Percentiles rank a stretch among this genome's conserved stretches.
phyloP scores from a whole-genome alignment of 2,888 invertebrate species.

The Andrena chrysosceles region DNA sequence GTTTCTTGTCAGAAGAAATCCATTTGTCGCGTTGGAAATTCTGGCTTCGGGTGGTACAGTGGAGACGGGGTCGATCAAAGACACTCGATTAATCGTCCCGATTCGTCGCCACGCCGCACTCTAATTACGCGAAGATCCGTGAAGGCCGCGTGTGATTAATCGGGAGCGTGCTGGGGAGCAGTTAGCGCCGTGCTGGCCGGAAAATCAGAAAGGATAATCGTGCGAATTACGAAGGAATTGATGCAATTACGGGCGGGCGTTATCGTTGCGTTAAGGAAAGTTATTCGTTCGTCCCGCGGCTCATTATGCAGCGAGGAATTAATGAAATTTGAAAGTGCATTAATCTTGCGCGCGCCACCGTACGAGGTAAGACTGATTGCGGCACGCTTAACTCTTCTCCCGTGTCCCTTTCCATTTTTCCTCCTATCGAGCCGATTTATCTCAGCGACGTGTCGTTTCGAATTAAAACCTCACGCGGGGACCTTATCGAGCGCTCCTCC shows the following conservation, averaged over 20 bases:
- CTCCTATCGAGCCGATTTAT: constrained; percentile 48
- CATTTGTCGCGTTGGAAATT: not conserved
- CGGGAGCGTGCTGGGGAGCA: constrained; percentile 55
- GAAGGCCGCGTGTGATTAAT: constrained; percentile 66
- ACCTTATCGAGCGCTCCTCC: constrained; percentile 13
- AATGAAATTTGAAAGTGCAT: constrained; percentile 67
- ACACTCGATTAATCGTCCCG: constrained; percentile 53
- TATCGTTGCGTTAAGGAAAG: constrained; percentile 66
- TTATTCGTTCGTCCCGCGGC: constrained; percentile 64
- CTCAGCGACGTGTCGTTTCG: constrained; percentile 42
- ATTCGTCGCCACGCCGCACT: constrained; percentile 49
- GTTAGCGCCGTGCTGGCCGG: constrained; percentile 58
- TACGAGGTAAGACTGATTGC: constrained; percentile 65
- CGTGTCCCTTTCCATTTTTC: not conserved
- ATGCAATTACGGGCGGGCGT: constrained; percentile 65
- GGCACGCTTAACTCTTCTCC: constrained; percentile 57
- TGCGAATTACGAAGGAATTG: constrained; percentile 67
- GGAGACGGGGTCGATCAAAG: constrained; percentile 1
- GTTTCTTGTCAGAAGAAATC: not conserved
- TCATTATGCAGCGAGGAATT: constrained; percentile 66
- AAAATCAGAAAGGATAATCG: constrained; percentile 71
- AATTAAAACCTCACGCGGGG: constrained; percentile 23
- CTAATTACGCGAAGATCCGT: constrained; percentile 62
- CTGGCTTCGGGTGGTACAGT: no score
- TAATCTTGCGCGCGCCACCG: constrained; percentile 53